Percentiles rank a stretch among this genome's conserved stretches.
These are phyloP conservation scores for Scylla paramamosain DNA, from an alignment of 1,140 invertebrate species.

Conservation along the genomic window DNA sequence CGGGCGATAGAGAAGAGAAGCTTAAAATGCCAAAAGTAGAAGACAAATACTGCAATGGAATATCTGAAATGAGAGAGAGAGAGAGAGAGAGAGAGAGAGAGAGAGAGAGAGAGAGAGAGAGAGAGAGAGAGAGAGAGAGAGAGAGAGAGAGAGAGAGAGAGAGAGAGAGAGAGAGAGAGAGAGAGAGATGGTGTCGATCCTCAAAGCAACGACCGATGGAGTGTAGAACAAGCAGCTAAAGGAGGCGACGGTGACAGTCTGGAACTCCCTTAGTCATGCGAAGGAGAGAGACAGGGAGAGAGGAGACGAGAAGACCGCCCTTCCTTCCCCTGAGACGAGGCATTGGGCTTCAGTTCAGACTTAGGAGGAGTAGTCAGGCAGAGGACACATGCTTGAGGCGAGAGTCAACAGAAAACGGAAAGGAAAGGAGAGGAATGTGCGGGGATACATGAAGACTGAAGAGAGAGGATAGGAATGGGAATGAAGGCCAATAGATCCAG, in stretches of 20 bases:
- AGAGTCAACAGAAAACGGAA: not conserved
- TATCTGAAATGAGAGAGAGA: not conserved
- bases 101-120: conserved; percentile 4
- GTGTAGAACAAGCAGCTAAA: no score
- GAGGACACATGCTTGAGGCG: not conserved
- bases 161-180: no score
- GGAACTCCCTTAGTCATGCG: not conserved
- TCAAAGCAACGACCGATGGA: no score
- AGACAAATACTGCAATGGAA: not conserved
- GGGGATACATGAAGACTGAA: no score
- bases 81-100: not conserved
- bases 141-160: not conserved
- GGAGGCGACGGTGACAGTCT: no score
- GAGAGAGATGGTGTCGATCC: no score
- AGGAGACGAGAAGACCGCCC: not conserved
- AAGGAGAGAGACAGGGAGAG: not conserved
- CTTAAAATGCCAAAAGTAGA: not conserved
- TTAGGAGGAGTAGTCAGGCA: not conserved
- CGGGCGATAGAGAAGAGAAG: not conserved
- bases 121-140: not conserved
- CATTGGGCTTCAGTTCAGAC: not conserved
- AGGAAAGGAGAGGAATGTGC: no score
- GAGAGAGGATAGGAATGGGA: no score
- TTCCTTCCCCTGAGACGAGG: not conserved
- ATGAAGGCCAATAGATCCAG: no score